phyloP scores from a whole-genome alignment of 2,888 invertebrate genomes.

The Malthinus flaveolus region DNA sequence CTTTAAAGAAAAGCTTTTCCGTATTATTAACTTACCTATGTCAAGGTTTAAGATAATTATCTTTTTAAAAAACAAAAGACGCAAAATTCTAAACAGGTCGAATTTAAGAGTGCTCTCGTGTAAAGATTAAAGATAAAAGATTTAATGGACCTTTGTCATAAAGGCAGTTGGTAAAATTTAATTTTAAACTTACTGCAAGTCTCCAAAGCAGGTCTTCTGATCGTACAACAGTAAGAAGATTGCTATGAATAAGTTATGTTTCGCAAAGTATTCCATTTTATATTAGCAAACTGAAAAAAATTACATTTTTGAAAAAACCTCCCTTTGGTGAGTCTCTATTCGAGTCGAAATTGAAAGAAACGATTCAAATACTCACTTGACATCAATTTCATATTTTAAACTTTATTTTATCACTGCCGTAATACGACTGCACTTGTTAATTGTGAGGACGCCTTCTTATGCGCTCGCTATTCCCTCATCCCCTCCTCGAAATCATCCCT shows the following conservation, averaged over 20 bases:
- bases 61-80: conserved; percentile 13
- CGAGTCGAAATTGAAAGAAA: background rate
- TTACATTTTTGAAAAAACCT: background rate
- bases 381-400: background rate
- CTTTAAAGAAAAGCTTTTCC: too few relatives aligned
- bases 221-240: conserved; percentile 17
- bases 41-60: conserved; percentile 25
- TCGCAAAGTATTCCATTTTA: background rate
- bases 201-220: conserved; percentile 9
- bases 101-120: conserved; percentile 13
- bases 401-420: background rate
- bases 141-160: conserved; percentile 15
- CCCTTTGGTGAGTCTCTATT: background rate
- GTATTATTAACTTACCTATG: background rate
- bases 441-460: conserved; percentile 10
- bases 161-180: background rate
- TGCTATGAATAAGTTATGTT: conserved; percentile 5
- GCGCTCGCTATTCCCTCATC: conserved; percentile 11
- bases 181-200: conserved; percentile 24
- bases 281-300: conserved; percentile 4
- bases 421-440: conserved; percentile 1
- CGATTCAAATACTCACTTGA: background rate
- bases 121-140: conserved; percentile 25
- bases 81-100: conserved; percentile 18
- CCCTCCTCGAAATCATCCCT: background rate